phyloP scores from a whole-genome alignment of 1,140 invertebrate genomes.

The Drosophila athabasca region DNA sequence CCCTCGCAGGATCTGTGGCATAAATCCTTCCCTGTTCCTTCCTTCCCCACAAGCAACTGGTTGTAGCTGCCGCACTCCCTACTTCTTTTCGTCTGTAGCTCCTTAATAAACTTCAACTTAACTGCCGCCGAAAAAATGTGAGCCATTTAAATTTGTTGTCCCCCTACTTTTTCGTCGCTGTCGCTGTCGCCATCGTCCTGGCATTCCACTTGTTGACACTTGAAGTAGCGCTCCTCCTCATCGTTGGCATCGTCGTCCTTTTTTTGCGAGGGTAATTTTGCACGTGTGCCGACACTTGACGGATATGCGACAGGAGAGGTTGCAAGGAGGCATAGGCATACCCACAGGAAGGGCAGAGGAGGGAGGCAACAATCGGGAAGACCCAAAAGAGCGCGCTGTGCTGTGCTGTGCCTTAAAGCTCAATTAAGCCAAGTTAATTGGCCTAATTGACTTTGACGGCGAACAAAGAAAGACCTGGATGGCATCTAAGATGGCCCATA shows the following conservation, averaged over 20 bases:
- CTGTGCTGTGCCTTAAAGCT: conserved; percentile 58
- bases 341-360: conserved; percentile 13
- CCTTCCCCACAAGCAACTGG: neutral
- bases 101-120: conserved; percentile 58
- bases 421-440: conserved; percentile 78
- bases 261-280: conserved; percentile 51
- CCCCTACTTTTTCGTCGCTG: conserved; percentile 20
- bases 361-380: conserved; percentile 48
- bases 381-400: conserved; percentile 35
- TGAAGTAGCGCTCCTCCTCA: conserved; percentile 19
- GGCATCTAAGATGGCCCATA: conserved; percentile 32
- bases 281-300: conserved; percentile 68
- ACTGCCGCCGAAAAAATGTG: conserved; percentile 59
- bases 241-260: conserved; percentile 33
- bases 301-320: neutral
- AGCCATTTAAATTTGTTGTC: conserved; percentile 39
- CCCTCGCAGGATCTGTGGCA: neutral
- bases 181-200: conserved; percentile 32
- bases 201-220: conserved; percentile 76
- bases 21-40: neutral
- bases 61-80: conserved; percentile 2
- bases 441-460: conserved; percentile 75
- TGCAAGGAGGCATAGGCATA: neutral
- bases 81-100: conserved; percentile 12
- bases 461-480: conserved; percentile 26